Evolutionary conservation across 2,888 invertebrate species (phyloP).

Genomic region (Orthosia incerta): DNA sequence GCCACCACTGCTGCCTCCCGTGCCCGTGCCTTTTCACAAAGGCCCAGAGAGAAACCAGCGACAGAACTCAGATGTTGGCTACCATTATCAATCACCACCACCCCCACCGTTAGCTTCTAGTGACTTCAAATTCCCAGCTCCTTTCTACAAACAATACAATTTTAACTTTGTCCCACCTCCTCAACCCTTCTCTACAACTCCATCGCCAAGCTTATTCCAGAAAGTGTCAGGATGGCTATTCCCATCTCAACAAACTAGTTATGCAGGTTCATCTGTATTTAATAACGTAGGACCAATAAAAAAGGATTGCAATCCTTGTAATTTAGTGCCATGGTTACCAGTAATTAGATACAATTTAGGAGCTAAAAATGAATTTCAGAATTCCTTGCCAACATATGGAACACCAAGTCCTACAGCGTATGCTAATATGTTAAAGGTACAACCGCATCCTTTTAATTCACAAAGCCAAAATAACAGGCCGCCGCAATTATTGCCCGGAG

Average conservation of each 20-base stretch:
- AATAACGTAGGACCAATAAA: slow-evolving; percentile 81
- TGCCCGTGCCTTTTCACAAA: slow-evolving; percentile 85
- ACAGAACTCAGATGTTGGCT: slow-evolving; percentile 81
- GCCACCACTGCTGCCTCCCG: slow-evolving; percentile 78
- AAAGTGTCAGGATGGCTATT: slow-evolving; percentile 92
- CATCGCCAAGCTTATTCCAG: slow-evolving; percentile 90
- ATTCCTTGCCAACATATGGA: slow-evolving; percentile 82
- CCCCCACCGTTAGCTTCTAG: slow-evolving; percentile 73
- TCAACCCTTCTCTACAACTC: slow-evolving; percentile 84
- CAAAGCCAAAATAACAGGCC: slow-evolving; percentile 69
- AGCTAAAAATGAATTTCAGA: slow-evolving; percentile 79
- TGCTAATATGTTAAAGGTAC: slow-evolving; percentile 72
- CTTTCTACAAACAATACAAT: slow-evolving; percentile 88
- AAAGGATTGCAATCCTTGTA: slow-evolving; percentile 94
- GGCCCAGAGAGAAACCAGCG: slow-evolving; percentile 79
- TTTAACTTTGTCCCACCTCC: slow-evolving; percentile 88
- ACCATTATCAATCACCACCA: slow-evolving; percentile 80
- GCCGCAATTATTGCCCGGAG: slow-evolving; percentile 72
- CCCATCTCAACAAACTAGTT: slow-evolving; percentile 86
- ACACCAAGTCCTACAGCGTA: slow-evolving; percentile 85
- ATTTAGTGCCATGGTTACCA: slow-evolving; percentile 95
- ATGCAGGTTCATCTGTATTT: slow-evolving; percentile 70
- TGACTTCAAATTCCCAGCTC: slow-evolving; percentile 86
- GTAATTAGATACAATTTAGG: slow-evolving; percentile 90
- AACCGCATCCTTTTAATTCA: slow-evolving; percentile 76